Base-by-base conservation (phyloP, 2,797 vertebrate species). In the Zalophus californianus region DNA sequence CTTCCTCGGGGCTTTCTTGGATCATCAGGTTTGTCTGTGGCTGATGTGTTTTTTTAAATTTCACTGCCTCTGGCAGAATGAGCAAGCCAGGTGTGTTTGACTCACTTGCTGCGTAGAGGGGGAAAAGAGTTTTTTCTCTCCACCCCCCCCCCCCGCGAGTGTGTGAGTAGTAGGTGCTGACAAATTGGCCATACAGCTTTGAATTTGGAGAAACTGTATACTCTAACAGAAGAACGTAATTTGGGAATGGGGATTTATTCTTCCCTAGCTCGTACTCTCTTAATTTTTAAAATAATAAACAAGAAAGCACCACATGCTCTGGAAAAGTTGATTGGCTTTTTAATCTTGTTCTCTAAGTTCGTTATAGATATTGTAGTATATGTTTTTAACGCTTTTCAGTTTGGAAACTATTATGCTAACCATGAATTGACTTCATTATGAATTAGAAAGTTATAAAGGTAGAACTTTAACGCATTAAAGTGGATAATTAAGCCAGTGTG, bases 21-120 rank as follows among this genome's bases (percentile, higher is more conserved):
- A 70, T 35, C 90, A 11, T 79, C 97, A 96, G 94, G 94, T 89
- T 91, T 54, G 96, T 83, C 62, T 44, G 60, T 5, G n/a, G 75
- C 85, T 10, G 44, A 27, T 48, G 20, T 32, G 2, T 50, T 54
- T 50, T 35, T 27, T 29, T 8, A 25, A 91, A 73, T 93, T 75
- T 92, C 56, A 13, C 48, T 50, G 77, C 58, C 41, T 25, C 64
- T 20, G 88, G 52, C 75, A 0, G 50, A 64, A 4, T 27, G 72
- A 80, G 41, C 29, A 1, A 70, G 73, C 64, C 64, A 32, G 91
- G 83, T 95, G 95, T 62, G 93, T 73, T 32, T 14, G 10, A 90
- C 79, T 83, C 86, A 41, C 41, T 94, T 56, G 91, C 23, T 52
- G 44, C 75, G 10, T 25, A 41, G 32, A 48, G 56, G 25, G 52